phyloP scores from a whole-genome alignment of 2,113 vertebrate genomes.

The Gopherus evgoodei region DNA sequence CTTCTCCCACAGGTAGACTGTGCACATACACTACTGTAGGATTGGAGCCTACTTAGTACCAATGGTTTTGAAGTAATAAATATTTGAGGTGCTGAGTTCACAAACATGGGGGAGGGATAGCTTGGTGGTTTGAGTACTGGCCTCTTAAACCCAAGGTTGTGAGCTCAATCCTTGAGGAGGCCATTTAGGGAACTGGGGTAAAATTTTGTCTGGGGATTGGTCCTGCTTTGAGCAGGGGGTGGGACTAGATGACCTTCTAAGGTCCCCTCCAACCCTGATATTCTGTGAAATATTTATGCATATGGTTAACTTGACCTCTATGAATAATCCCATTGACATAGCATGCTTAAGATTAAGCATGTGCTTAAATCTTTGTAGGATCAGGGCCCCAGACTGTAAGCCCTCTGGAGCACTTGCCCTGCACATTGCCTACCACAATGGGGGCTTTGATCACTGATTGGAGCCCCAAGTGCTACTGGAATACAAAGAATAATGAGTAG shows the following conservation, averaged over 20 bases:
- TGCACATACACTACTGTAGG: neutral
- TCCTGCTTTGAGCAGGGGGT: too few relatives aligned
- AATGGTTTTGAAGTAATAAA: neutral
- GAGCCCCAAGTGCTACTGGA: neutral
- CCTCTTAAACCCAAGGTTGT: too few relatives aligned
- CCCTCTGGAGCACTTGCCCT: neutral
- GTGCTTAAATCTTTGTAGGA: neutral
- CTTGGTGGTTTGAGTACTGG: too few relatives aligned
- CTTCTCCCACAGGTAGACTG: neutral
- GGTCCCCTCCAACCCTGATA: too few relatives aligned
- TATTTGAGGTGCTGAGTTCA: rapidly evolving
- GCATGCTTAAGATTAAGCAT: neutral
- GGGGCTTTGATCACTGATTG: neutral
- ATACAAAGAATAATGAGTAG: neutral
- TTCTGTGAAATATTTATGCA: neutral
- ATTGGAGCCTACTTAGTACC: neutral
- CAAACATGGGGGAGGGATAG: too few relatives aligned
- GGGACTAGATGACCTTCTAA: too few relatives aligned
- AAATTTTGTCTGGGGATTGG: too few relatives aligned
- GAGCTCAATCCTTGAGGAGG: too few relatives aligned
- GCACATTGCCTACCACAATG: neutral
- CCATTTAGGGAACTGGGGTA: too few relatives aligned
- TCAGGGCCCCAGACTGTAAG: neutral
- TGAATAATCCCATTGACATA: neutral
- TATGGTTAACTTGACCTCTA: neutral